Conservation (phyloP, 2,888 invertebrate genomes). For the Apamea monoglypha region DNA sequence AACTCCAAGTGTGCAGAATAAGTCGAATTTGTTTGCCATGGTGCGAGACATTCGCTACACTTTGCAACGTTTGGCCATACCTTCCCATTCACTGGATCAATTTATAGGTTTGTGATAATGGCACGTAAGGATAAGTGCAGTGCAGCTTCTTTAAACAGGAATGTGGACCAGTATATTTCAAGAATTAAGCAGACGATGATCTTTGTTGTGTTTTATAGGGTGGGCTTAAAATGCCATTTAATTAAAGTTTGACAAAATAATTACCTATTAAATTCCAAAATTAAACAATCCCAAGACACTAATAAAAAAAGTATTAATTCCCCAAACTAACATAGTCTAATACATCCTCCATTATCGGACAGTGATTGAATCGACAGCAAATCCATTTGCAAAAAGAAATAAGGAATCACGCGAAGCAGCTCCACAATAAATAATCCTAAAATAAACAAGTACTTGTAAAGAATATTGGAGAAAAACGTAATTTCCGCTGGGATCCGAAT, state of each 20-base stretch:
- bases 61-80: not conserved
- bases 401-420: slow-evolving; percentile 30
- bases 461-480: slow-evolving; percentile 67
- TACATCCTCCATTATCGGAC: slow-evolving; percentile 8
- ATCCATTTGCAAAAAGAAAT: slow-evolving; percentile 29
- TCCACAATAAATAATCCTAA: slow-evolving; percentile 56
- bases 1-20: not conserved
- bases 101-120: not conserved
- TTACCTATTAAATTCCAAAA: not conserved
- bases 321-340: slow-evolving; percentile 10
- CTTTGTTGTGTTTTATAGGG: not conserved
- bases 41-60: not conserved
- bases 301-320: slow-evolving; percentile 10
- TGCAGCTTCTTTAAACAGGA: not conserved
- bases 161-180: not conserved
- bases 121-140: not conserved
- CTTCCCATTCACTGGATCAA: not conserved
- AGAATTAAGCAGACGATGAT: too few species aligned
- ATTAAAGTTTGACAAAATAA: not conserved
- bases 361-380: slow-evolving; percentile 31
- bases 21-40: not conserved
- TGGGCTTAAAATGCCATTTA: too few species aligned
- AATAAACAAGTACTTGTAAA: slow-evolving; percentile 58
- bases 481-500: slow-evolving; percentile 69
- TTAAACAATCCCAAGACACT: not conserved